Percentiles rank a stretch among this genome's conserved stretches.
These are phyloP conservation scores for Amblyopsis hoosieri DNA, from an alignment of 2,797 vertebrate species.

Conservation along the genomic window DNA sequence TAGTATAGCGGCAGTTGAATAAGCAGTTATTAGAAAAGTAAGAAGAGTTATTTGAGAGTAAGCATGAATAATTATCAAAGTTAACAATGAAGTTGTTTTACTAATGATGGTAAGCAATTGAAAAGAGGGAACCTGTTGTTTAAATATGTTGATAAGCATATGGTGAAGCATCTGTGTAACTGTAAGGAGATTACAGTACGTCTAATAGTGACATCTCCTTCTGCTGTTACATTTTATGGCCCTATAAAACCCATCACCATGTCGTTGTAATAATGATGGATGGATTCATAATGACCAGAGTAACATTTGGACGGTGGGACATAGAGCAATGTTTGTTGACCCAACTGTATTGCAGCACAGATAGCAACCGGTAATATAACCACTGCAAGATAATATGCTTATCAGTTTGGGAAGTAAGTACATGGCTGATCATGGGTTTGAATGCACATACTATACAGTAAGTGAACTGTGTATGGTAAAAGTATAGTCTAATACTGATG, in stretches of 20 bases:
- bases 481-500: neutral
- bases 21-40: too few species aligned
- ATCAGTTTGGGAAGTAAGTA: too few species aligned
- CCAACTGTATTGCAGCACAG: neutral
- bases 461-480: too few species aligned
- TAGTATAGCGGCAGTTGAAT: too few species aligned
- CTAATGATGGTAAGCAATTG: too few species aligned
- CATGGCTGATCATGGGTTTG: too few species aligned
- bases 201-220: neutral
- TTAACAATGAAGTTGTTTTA: too few species aligned
- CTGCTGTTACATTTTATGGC: slow-evolving; percentile 19
- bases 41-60: too few species aligned
- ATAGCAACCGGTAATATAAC: neutral
- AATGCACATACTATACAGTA: too few species aligned
- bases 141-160: neutral
- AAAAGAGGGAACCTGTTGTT: too few species aligned
- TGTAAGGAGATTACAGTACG: neutral
- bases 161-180: neutral
- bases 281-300: neutral
- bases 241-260: slow-evolving; percentile 7
- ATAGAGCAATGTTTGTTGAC: slow-evolving; percentile 13
- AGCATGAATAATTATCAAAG: too few species aligned
- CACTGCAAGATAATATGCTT: too few species aligned
- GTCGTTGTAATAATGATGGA: neutral
- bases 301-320: neutral